Evolutionary conservation across 2,797 vertebrate species (phyloP), one percentile per base, ranked within the genome.

Genomic region (Buceros bicornis): DNA sequence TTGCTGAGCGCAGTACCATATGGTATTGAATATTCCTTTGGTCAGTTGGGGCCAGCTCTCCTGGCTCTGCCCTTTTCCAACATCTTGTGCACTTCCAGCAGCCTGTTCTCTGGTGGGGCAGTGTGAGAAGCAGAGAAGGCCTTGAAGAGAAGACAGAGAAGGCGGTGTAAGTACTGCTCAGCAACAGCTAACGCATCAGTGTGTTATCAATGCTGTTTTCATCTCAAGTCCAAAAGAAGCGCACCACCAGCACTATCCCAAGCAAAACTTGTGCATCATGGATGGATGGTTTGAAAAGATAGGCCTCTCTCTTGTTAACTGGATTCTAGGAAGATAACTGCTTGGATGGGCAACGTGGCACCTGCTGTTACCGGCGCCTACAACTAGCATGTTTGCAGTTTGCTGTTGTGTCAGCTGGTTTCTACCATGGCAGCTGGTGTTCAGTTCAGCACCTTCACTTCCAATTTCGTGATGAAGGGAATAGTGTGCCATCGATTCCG

Each of bases 311-410:
- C 11, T 7, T 58, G 5, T 61, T 74, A 40, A 28, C 19, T 54
- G 21, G 2, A 13, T 65, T 62, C 11, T 61, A 42, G 47, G 40
- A 45, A 61, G 26, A 10, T 29, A 45, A 76, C 1, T 0, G 9
- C 6, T 53, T 76, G 13, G 50, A 58, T 37, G 7, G 22, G 16
- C 31, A 60, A 15, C 0, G 0, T 53, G 64, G 6, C 26, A 62
- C 4, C 6, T 70, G 56, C 17, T 58, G 26, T 67, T 57, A 51
- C 25, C 45, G 82, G 21, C n/a, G 62, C 15, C n/a, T 69, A 8
- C 6, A 45, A 25, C n/a, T 58, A 26, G 3, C 43, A 20, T 47
- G 11, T 48, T 11, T 2, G 20, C 42, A 83, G 21, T 78, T 83
- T 85, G 40, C 33, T 76, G 31, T 56, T 56, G 17, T 33, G 31